phyloP scores from a whole-genome alignment of 2,797 vertebrate species.

The Argyrosomus regius region DNA sequence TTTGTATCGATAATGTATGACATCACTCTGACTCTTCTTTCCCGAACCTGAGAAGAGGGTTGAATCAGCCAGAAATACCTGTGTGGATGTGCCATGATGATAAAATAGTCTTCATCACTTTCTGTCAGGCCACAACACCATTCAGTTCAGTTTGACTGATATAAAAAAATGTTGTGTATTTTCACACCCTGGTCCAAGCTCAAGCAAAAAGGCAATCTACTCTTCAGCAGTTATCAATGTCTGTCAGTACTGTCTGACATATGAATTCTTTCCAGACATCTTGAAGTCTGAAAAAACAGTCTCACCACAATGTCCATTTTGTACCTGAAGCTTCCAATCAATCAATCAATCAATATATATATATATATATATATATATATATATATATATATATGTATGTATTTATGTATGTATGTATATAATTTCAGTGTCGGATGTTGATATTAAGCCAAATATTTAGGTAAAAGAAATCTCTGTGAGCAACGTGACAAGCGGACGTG shows the following conservation, averaged over 20 bases:
- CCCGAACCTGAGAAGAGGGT: background rate
- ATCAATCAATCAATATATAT: no score
- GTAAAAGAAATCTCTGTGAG: no score
- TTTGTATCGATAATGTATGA: background rate
- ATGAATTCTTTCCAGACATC: background rate
- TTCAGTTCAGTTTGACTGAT: background rate
- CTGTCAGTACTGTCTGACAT: background rate
- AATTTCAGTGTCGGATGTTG: no score
- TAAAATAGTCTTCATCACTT: background rate
- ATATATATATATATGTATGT: no score
- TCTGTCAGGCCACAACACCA: background rate
- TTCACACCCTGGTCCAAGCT: background rate
- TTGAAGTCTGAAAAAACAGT: slow-evolving; percentile 5
- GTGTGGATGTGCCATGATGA: background rate
- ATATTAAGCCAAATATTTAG: no score
- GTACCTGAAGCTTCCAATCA: background rate
- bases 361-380: no score
- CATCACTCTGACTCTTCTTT: background rate
- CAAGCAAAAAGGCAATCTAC: background rate
- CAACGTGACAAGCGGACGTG: no score
- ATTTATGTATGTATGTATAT: no score
- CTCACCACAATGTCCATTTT: background rate
- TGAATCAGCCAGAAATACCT: background rate
- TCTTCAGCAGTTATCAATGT: background rate
- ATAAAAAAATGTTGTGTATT: background rate